Conservation (phyloP, 30 jellyfish, hydroid and myxozoan genomes). For the Aurelia aurita region DNA sequence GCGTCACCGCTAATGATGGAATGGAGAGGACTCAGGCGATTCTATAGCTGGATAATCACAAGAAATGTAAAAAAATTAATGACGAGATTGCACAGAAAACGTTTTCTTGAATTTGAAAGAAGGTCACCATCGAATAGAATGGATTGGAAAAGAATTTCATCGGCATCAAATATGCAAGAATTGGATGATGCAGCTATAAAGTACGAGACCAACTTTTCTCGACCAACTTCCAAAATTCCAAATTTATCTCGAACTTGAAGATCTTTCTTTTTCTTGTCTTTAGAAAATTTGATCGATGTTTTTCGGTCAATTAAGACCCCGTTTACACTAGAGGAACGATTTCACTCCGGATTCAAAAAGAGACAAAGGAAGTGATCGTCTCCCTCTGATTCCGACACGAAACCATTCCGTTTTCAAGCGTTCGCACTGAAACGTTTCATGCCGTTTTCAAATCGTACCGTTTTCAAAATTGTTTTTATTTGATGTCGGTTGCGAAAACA, state of each 20-base stretch:
- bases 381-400: too few relatives aligned
- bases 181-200: slow-evolving; percentile 67
- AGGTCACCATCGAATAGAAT: slow-evolving; percentile 8
- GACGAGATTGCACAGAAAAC: slow-evolving; percentile 56
- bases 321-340: too few relatives aligned
- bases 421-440: too few relatives aligned
- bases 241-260: background rate
- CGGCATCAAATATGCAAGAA: slow-evolving; percentile 82
- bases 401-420: too few relatives aligned
- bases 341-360: too few relatives aligned
- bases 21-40: slow-evolving; percentile 83
- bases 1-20: slow-evolving; percentile 64
- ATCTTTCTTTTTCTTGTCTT: too few relatives aligned
- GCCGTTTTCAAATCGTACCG: too few relatives aligned
- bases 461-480: too few relatives aligned
- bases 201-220: background rate
- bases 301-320: too few relatives aligned
- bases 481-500: too few relatives aligned
- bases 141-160: slow-evolving; percentile 84
- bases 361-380: too few relatives aligned
- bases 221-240: background rate
- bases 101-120: slow-evolving; percentile 42
- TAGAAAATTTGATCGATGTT: too few relatives aligned
- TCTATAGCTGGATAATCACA: slow-evolving; percentile 76
- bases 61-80: slow-evolving; percentile 64